These are phyloP conservation scores for Hylyphantes graminicola DNA, from an alignment of 1,140 invertebrate genomes.

Conservation along the genomic window DNA sequence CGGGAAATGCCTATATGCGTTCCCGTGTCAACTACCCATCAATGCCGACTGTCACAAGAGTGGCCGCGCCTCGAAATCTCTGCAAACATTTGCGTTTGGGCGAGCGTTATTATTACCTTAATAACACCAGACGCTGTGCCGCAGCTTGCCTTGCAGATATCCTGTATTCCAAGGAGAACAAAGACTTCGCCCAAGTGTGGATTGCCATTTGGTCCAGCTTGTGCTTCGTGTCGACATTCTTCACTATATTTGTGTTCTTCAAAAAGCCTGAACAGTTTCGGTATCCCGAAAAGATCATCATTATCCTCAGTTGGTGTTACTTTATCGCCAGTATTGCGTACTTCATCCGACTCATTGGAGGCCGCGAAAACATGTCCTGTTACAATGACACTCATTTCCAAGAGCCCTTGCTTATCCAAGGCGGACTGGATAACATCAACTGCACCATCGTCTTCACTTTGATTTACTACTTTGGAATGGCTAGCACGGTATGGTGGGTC, in stretches of 20 bases:
- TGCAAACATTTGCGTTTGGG: conserved; percentile 17
- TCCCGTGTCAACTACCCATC: not conserved
- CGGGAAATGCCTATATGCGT: not conserved
- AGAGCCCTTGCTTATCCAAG: conserved; percentile 59
- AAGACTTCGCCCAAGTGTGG: conserved; percentile 70
- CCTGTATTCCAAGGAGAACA: conserved; percentile 68
- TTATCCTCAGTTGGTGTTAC: conserved; percentile 72
- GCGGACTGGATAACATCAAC: conserved; percentile 63
- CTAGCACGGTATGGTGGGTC: conserved; percentile 62
- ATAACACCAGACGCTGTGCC: conserved; percentile 63
- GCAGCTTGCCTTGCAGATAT: conserved; percentile 67
- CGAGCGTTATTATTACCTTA: conserved; percentile 22
- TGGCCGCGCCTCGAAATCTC: not conserved
- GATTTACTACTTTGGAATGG: conserved; percentile 63
- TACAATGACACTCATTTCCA: conserved; percentile 63
- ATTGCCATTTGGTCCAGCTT: conserved; percentile 71
- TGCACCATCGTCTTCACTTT: conserved; percentile 64
- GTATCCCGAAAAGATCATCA: conserved; percentile 73
- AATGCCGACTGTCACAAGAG: not conserved
- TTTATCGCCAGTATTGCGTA: conserved; percentile 70
- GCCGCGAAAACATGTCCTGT: conserved; percentile 64
- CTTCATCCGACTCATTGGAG: conserved; percentile 69
- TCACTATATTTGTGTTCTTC: conserved; percentile 72
- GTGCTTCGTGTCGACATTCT: conserved; percentile 71
- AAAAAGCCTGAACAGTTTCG: conserved; percentile 67